These are phyloP conservation scores for Selenia dentaria DNA, from an alignment of 2,888 invertebrate species.

Conservation along the genomic window DNA sequence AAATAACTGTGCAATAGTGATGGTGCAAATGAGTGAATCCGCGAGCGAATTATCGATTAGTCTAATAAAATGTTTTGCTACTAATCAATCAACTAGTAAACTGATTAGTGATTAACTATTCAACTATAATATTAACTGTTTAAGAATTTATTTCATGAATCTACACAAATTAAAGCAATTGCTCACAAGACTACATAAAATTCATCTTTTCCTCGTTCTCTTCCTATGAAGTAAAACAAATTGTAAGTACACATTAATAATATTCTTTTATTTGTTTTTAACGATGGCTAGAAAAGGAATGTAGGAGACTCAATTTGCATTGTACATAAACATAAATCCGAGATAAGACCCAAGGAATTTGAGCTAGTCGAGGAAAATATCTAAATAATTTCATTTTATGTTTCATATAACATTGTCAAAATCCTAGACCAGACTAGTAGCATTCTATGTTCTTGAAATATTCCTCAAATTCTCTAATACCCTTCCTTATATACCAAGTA, in stretches of 20 bases:
- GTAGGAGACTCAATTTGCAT: slow-evolving; percentile 40
- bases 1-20: no score
- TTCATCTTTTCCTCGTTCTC: neutral
- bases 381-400: slow-evolving; percentile 53
- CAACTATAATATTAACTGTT: no score
- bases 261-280: slow-evolving; percentile 4
- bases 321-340: slow-evolving; percentile 38
- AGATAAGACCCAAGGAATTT: slow-evolving; percentile 44
- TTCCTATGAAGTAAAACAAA: neutral
- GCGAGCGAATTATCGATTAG: no score
- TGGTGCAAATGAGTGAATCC: no score
- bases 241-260: slow-evolving; percentile 7
- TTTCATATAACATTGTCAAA: slow-evolving; percentile 42
- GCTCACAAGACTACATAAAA: no score
- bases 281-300: slow-evolving; percentile 16
- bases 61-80: no score
- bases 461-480: no score
- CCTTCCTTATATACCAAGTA: slow-evolving; percentile 22
- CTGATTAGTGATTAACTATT: no score
- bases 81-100: no score
- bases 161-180: no score
- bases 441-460: slow-evolving; percentile 49
- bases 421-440: slow-evolving; percentile 34
- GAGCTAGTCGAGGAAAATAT: slow-evolving; percentile 44
- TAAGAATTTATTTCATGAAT: no score